phyloP scores from a whole-genome alignment of 23 tunicate species.

The Diplosoma virens region DNA sequence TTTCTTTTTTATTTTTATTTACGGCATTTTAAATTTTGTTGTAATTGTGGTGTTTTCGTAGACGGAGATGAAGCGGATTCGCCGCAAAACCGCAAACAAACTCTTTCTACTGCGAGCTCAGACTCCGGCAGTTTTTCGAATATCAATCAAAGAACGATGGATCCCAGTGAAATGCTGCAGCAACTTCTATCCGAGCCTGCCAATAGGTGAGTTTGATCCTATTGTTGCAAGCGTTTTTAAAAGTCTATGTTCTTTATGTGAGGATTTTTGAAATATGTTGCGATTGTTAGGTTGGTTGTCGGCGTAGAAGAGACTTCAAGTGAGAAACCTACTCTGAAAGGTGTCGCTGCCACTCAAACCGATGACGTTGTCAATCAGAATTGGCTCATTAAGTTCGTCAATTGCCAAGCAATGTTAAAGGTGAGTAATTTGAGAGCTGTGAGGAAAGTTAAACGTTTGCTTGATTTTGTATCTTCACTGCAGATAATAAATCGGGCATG shows the following conservation, averaged over 20 bases:
- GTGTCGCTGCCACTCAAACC: conserved; percentile 61
- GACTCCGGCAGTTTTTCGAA: background rate
- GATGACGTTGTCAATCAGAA: conserved; percentile 82
- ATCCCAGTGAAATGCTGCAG: conserved; percentile 48
- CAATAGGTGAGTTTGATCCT: conserved; percentile 39
- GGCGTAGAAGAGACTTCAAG: conserved; percentile 51
- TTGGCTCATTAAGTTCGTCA: conserved; percentile 83
- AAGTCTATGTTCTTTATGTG: background rate
- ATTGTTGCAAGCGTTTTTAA: background rate
- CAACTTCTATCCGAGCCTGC: conserved; percentile 65
- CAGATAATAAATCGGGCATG: too few relatives aligned
- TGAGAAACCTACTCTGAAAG: conserved; percentile 58
- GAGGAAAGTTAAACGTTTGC: too few relatives aligned
- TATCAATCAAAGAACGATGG: conserved; percentile 48
- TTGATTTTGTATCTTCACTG: too few relatives aligned
- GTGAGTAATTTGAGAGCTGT: conserved; percentile 33
- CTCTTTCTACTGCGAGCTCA: conserved; percentile 20
- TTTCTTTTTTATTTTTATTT: too few relatives aligned
- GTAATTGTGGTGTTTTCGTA: too few relatives aligned
- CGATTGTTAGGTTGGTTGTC: conserved; percentile 59
- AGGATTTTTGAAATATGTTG: background rate
- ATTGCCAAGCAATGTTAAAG: conserved; percentile 95
- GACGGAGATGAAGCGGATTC: background rate
- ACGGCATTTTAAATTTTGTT: too few relatives aligned
- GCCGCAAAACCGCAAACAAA: background rate